Evolutionary conservation across 2,888 invertebrate species (phyloP), one percentile per base, ranked within the genome.

Genomic region (Lingula anatina): DNA sequence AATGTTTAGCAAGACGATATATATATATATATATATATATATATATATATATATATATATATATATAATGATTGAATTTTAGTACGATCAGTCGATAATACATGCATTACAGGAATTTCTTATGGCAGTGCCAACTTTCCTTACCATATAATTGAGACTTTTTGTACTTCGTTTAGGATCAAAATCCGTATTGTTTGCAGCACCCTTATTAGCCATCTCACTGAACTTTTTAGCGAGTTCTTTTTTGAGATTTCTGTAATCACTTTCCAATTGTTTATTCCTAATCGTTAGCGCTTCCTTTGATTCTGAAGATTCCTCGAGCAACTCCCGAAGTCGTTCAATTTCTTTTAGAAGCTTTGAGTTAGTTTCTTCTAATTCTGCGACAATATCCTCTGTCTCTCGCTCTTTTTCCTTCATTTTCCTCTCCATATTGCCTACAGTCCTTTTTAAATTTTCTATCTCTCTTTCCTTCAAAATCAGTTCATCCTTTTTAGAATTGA

Each of bases 181-280:
- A n/a, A n/a, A n/a, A n/a, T n/a, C n/a, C n/a, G n/a, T n/a, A n/a
- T n/a, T n/a, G n/a, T n/a, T n/a, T n/a, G n/a, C n/a, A n/a, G n/a
- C n/a, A n/a, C n/a, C n/a, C n/a, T n/a, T n/a, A n/a, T n/a, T n/a
- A n/a, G n/a, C n/a, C n/a, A n/a, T n/a, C n/a, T 65, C 65, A 15
- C 63, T 53, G 23, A 65, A 59, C 49, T 65, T 64, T 50, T 60
- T 61, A 44, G 61, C 62, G 52, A 68, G 62, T 48, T 69, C 67
- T 54, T 59, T 61, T 54, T 59, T 62, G 23, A 71, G 49, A n/a
- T 54, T 44, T 48, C 64, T 64, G 20, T 71, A 46, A 27, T 74
- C 73, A 4, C 45, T 47, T 52, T 74, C 73, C 47, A 71, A 56
- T 49, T 65, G 66, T 56, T 64, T 66, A 48, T 63, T 68, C 37